A percentile compares a stretch with the other conserved stretches of the same genome.
phyloP scores from a whole-genome alignment of 2,797 vertebrate genomes.

The Anguilla pacifica region DNA sequence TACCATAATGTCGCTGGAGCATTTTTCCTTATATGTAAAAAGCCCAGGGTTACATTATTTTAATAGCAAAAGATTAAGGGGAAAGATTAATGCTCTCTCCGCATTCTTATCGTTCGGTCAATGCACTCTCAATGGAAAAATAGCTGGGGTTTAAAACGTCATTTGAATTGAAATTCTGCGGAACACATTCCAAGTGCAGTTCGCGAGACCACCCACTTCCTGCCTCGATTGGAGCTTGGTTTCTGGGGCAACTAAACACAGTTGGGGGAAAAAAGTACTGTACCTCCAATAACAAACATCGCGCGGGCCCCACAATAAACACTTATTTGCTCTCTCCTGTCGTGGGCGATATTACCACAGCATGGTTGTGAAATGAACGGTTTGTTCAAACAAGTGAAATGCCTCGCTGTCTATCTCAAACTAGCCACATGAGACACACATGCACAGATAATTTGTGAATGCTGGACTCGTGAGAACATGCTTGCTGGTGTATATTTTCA shows the following conservation, averaged over 20 bases:
- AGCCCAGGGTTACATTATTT: background rate
- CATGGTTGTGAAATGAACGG: background rate
- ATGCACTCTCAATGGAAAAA: background rate
- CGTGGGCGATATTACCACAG: background rate
- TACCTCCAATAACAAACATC: background rate
- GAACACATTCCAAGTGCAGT: background rate
- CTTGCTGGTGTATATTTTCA: background rate
- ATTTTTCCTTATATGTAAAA: background rate
- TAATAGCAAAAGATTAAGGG: background rate
- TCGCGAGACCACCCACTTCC: background rate
- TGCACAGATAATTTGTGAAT: background rate
- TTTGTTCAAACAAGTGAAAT: background rate
- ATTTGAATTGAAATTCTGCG: background rate
- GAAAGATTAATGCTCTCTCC: background rate
- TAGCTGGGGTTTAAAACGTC: background rate
- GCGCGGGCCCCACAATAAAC: background rate
- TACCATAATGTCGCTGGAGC: background rate
- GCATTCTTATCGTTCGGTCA: background rate
- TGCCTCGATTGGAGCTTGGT: background rate
- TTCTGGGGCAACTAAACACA: background rate
- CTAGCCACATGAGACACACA: background rate
- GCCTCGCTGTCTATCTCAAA: background rate
- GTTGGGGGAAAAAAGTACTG: background rate
- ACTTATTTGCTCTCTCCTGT: background rate
- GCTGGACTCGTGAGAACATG: background rate